These are phyloP conservation scores for Osmerus eperlanus DNA, from an alignment of 2,113 vertebrate genomes.

Conservation along the genomic window DNA sequence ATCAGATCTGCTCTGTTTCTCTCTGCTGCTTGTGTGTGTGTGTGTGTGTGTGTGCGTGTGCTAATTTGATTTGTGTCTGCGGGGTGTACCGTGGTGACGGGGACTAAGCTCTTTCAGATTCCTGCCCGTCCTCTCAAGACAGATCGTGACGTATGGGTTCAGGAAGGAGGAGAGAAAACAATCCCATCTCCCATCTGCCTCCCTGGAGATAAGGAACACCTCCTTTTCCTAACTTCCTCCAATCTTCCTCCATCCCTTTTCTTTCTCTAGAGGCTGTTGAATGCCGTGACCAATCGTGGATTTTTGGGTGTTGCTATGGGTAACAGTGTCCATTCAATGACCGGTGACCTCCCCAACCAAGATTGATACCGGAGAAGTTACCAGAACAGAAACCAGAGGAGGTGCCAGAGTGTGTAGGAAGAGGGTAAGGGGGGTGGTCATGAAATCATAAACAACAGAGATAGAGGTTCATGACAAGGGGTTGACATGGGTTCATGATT, in stretches of 20 bases:
- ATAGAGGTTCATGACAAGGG: too few relatives aligned
- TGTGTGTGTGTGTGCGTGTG: too few relatives aligned
- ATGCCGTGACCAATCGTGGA: background rate
- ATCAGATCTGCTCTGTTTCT: constrained; percentile 1
- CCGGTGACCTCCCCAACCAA: too few relatives aligned
- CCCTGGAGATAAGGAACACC: background rate
- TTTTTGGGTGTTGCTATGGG: constrained; percentile 17
- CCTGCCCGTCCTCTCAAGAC: background rate
- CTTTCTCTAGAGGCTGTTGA: too few relatives aligned
- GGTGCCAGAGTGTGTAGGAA: too few relatives aligned
- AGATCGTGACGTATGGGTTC: background rate
- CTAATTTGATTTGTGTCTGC: background rate
- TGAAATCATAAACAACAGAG: too few relatives aligned
- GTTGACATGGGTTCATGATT: too few relatives aligned
- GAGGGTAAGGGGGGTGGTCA: too few relatives aligned
- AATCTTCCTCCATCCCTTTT: background rate
- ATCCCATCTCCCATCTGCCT: constrained; percentile 7
- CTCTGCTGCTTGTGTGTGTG: background rate
- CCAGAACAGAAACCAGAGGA: too few relatives aligned
- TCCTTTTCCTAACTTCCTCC: constrained; percentile 4
- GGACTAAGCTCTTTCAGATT: background rate
- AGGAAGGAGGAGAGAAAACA: background rate
- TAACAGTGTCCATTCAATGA: background rate
- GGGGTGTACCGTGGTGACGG: constrained; percentile 7
- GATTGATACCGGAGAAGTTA: too few relatives aligned